Evolutionary conservation across 1,140 invertebrate genomes (phyloP), one percentile per base, ranked within the genome.

Genomic region (Hyphantria cunea): DNA sequence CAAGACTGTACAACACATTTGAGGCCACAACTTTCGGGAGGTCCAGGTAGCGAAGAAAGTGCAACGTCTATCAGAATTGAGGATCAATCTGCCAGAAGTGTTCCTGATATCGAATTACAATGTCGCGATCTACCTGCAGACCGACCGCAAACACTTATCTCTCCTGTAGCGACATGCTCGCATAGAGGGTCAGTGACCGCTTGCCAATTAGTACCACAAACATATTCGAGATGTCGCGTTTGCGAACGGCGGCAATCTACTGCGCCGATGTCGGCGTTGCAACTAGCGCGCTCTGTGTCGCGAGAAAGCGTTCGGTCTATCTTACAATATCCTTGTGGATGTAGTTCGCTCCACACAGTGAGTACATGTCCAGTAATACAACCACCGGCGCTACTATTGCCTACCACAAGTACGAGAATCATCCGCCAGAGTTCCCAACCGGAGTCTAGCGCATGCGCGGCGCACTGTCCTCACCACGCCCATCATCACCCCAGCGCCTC

Each of bases 341-440:
- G 93, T 72, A 91, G 76, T 71, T 82, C 86, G 10, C 66, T 89
- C 44, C 90, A 91, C 68, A 80, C 91, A 44, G 92, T 93, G 74
- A 93, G 93, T 81, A 93, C 93, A 2, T 94, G 93, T 80, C 93
- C 94, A 52, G 78, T 93, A 76, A 85, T 89, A 48, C 92, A 92
- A 72, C 92, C 94, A 59, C 95, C 95, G 15, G 93, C 95, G 10
- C 92, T 96, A 47, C 89, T 96, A 37, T 92, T 96, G 42, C 95
- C 94, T 13, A 93, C 95, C 53, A 93, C 94, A 44, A 92, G 91
- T 79, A 93, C 94, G 11, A 92, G 95, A 71, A 97, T 97, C 75
- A 96, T 97, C 78, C 93, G 97, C 11, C 96, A 98, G 91, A 97
- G 96, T 84, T 97, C 96, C 10, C 97, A 98, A 81, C 96, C 96